phyloP scores from a whole-genome alignment of 53 echinoderm and acorn worm genomes.

The Astropecten irregularis region DNA sequence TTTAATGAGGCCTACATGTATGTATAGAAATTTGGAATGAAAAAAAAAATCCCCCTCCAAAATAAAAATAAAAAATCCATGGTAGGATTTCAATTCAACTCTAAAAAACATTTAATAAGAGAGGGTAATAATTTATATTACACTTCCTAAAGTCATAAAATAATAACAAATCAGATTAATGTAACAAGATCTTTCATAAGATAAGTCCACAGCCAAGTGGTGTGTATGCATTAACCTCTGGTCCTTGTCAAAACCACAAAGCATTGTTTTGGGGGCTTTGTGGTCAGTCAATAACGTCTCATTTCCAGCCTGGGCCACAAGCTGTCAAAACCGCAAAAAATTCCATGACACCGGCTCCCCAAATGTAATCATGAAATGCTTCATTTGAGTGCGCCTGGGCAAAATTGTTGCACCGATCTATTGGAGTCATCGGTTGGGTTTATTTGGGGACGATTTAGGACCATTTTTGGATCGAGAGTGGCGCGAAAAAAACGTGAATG shows the following conservation, averaged over 20 bases:
- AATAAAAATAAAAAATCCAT: too few species aligned
- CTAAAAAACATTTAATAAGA: too few species aligned
- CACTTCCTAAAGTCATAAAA: too few species aligned
- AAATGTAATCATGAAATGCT: not conserved
- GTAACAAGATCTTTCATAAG: constrained; percentile 5
- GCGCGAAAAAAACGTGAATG: not conserved
- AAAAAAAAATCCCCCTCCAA: too few species aligned
- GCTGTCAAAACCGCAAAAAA: constrained; percentile 42
- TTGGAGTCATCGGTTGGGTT: too few species aligned
- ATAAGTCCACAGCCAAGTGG: not conserved
- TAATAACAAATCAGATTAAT: too few species aligned
- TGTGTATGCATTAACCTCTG: too few species aligned
- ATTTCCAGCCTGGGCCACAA: constrained; percentile 4
- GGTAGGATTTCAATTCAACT: too few species aligned
- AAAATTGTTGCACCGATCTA: too few species aligned
- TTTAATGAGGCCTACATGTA: too few species aligned
- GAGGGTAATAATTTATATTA: too few species aligned
- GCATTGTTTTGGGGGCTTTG: constrained; percentile 49
- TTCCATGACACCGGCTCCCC: not conserved
- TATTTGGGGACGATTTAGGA: not conserved
- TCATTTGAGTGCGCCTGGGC: not conserved
- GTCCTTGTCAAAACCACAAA: constrained; percentile 21
- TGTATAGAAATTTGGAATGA: too few species aligned
- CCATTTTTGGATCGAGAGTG: not conserved
- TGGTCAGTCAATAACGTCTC: constrained; percentile 34